Evolutionary conservation across 2,797 vertebrate species (phyloP).

Genomic region (Smutsia gigantea): DNA sequence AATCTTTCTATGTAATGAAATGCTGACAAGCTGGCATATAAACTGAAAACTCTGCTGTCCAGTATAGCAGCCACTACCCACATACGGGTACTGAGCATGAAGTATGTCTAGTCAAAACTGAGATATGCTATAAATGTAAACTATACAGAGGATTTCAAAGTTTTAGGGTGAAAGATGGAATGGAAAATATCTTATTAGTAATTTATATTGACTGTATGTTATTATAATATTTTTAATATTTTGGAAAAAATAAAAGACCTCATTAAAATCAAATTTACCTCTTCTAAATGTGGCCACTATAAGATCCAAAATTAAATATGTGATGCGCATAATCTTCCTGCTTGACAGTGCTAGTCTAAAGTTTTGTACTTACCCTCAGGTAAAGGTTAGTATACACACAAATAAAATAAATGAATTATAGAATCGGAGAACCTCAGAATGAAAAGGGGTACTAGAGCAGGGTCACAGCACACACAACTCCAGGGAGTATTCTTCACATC

Average conservation of each 20-base stretch:
- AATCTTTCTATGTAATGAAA: not conserved
- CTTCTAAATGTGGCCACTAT: not conserved
- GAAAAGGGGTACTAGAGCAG: not conserved
- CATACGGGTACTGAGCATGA: not conserved
- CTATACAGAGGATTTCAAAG: not conserved
- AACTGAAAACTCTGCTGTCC: not conserved
- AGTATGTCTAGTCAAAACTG: not conserved
- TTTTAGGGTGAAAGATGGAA: not conserved
- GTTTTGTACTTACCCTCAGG: not conserved
- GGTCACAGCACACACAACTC: not conserved
- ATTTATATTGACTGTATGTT: not conserved
- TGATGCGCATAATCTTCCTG: not conserved
- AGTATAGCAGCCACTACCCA: not conserved
- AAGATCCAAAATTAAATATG: not conserved
- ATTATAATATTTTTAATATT: not conserved
- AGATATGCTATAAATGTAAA: not conserved
- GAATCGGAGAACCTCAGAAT: not conserved
- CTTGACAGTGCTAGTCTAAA: not conserved
- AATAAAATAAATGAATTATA: not conserved
- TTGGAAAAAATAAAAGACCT: not conserved
- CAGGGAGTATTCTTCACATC: not conserved
- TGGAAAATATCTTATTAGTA: not conserved
- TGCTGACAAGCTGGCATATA: not conserved
- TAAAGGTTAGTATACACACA: not conserved
- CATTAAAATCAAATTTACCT: slow-evolving; percentile 51